Conservation (phyloP, 2,113 vertebrate genomes). For the Murina feae region DNA sequence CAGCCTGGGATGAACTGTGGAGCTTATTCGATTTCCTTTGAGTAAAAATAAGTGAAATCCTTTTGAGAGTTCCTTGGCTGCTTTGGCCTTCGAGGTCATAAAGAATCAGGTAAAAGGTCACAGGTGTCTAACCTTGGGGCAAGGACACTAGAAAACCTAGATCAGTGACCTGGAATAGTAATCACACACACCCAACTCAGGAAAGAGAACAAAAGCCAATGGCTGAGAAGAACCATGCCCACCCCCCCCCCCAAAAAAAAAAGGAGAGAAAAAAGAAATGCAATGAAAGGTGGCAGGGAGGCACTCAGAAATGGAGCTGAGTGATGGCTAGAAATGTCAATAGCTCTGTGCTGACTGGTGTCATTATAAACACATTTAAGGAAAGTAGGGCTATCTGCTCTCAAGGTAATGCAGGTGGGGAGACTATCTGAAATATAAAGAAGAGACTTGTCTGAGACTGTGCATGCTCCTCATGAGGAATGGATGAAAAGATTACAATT, state of each 20-base stretch:
- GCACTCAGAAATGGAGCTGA: not conserved
- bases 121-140: not conserved
- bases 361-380: not conserved
- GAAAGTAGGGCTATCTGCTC: not conserved
- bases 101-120: not conserved
- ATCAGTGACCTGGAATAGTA: not conserved
- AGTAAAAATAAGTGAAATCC: not conserved
- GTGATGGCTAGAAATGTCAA: not conserved
- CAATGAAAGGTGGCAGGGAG: not conserved
- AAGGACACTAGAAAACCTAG: not conserved
- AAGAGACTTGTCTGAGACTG: not conserved
- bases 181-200: not conserved
- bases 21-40: not conserved
- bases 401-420: not conserved
- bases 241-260: no score
- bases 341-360: not conserved
- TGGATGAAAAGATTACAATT: not conserved
- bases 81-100: slow-evolving; percentile 11
- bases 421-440: not conserved
- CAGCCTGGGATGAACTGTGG: not conserved
- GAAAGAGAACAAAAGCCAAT: not conserved
- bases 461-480: not conserved
- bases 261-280: not conserved
- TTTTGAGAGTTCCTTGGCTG: not conserved
- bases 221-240: not conserved